These are phyloP conservation scores for Pteronotus mesoamericanus DNA, from an alignment of 2,797 vertebrate genomes.

Conservation along the genomic window DNA sequence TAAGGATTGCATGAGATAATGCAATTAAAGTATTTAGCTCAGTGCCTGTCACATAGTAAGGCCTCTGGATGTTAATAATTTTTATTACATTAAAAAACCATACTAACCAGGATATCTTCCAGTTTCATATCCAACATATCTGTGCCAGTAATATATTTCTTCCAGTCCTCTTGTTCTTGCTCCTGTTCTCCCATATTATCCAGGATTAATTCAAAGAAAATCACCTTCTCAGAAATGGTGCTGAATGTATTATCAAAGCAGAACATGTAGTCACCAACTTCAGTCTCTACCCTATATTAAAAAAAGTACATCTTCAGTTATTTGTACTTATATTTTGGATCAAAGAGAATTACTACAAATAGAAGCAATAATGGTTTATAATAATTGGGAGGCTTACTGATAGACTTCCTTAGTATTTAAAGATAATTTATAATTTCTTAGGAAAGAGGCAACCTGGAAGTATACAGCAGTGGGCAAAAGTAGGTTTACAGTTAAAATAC, in stretches of 20 bases:
- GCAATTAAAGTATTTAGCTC: conserved; percentile 30
- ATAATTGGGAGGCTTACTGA: not conserved
- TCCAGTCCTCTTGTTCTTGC: conserved; percentile 92
- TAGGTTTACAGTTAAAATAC: not conserved
- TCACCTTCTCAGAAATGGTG: conserved; percentile 94
- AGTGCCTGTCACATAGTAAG: not conserved
- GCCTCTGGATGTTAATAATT: not conserved
- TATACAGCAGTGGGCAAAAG: not conserved
- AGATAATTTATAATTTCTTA: conserved; percentile 11
- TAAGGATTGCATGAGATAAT: not conserved
- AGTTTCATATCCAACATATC: conserved; percentile 97
- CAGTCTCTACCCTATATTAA: conserved; percentile 89
- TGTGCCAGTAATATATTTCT: conserved; percentile 92
- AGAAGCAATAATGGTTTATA: not conserved
- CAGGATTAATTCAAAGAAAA: conserved; percentile 98
- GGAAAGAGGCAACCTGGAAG: not conserved
- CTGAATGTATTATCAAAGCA: conserved; percentile 99
- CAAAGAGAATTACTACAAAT: not conserved
- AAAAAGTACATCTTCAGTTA: conserved; percentile 50
- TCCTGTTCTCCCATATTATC: conserved; percentile 92
- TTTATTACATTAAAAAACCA: conserved; percentile 34
- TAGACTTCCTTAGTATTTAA: not conserved
- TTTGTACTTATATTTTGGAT: not conserved
- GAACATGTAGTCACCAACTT: conserved; percentile 98
- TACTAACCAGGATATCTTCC: conserved; percentile 96